A percentile compares a stretch with the other conserved stretches of the same genome.
phyloP scores from a whole-genome alignment of 2,888 invertebrate genomes.

The Zygogramma bicolorata region DNA sequence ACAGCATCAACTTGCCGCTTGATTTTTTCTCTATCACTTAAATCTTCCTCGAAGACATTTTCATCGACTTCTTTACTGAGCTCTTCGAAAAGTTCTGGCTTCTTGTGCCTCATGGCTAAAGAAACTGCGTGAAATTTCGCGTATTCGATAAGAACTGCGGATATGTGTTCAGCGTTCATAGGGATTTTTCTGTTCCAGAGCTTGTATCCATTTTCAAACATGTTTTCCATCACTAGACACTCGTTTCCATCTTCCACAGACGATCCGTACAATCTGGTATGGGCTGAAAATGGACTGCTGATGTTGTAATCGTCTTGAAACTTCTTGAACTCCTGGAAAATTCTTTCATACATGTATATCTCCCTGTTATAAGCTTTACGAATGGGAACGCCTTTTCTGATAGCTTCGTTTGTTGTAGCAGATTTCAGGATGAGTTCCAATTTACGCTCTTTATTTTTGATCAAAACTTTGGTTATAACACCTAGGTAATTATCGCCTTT shows the following conservation, averaged over 20 bases:
- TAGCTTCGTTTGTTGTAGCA: slow-evolving; percentile 47
- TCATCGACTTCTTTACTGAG: slow-evolving; percentile 18
- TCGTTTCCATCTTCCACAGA: slow-evolving; percentile 34
- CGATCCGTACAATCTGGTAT: slow-evolving; percentile 35
- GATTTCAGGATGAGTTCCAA: slow-evolving; percentile 54
- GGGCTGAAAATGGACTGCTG: slow-evolving; percentile 7
- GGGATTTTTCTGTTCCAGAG: slow-evolving; percentile 51
- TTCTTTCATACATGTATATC: slow-evolving; percentile 52
- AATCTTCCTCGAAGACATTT: neutral
- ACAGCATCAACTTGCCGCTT: neutral
- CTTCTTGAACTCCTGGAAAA: slow-evolving; percentile 50
- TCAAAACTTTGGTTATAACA: slow-evolving; percentile 43
- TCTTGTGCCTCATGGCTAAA: slow-evolving; percentile 53
- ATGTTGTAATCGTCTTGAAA: slow-evolving; percentile 46
- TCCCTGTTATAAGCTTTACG: slow-evolving; percentile 51
- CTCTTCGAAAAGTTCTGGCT: slow-evolving; percentile 48
- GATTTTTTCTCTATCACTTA: neutral
- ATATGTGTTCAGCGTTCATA: slow-evolving; percentile 55
- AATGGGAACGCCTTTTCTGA: slow-evolving; percentile 48
- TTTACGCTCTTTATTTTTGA: slow-evolving; percentile 22
- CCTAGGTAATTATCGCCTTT: slow-evolving; percentile 50
- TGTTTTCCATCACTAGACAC: slow-evolving; percentile 53
- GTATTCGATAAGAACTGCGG: slow-evolving; percentile 53
- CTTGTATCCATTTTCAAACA: slow-evolving; percentile 49
- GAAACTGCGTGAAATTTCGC: slow-evolving; percentile 58